phyloP scores from a whole-genome alignment of 2,113 vertebrate species.

The Burhinus bistriatus region DNA sequence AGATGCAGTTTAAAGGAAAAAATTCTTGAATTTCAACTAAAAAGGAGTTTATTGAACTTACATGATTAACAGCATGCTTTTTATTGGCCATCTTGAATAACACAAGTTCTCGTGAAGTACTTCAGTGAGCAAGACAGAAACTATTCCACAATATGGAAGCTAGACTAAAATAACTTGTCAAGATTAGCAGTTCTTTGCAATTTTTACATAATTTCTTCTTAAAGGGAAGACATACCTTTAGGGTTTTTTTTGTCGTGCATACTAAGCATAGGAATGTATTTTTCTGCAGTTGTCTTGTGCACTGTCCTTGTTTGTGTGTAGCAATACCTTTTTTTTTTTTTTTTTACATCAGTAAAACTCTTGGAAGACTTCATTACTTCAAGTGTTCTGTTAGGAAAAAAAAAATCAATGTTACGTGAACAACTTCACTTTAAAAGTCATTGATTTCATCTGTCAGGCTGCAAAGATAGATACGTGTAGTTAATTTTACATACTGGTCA shows the following conservation, averaged over 20 bases:
- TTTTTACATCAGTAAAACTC: background rate
- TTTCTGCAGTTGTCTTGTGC: background rate
- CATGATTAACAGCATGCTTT: background rate
- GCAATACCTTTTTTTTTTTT: background rate
- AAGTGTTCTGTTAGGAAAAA: background rate
- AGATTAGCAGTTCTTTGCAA: background rate
- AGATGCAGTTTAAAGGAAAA: background rate
- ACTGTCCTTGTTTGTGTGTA: background rate
- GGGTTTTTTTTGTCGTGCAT: background rate
- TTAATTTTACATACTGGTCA: background rate
- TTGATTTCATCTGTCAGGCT: background rate
- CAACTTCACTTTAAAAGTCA: background rate
- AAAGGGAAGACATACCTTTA: background rate
- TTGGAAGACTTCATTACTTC: background rate
- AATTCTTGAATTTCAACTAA: background rate
- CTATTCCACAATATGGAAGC: background rate
- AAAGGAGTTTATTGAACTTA: background rate
- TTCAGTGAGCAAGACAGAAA: background rate
- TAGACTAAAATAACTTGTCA: background rate
- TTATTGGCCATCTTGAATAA: background rate
- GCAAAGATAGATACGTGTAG: background rate
- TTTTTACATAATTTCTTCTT: background rate
- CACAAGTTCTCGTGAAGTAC: background rate
- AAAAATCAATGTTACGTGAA: background rate
- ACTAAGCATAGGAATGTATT: fast-evolving